phyloP scores from a whole-genome alignment of 2,113 vertebrate genomes.

The Gnathonemus echidnorhynchus region DNA sequence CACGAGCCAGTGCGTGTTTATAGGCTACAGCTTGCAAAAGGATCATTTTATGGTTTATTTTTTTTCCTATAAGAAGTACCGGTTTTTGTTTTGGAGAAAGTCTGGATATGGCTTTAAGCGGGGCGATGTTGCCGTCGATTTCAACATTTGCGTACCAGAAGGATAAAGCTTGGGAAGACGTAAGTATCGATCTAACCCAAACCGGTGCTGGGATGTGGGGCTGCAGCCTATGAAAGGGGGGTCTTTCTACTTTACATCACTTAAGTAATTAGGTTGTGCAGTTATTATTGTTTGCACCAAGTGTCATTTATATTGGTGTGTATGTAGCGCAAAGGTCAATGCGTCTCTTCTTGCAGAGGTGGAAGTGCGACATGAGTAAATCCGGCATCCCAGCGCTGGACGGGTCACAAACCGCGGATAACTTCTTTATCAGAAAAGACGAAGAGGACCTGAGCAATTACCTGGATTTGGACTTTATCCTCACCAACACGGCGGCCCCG shows the following conservation, averaged over 20 bases:
- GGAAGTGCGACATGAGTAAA: slow-evolving; percentile 71
- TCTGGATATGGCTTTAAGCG: slow-evolving; percentile 74
- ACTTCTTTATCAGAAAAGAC: slow-evolving; percentile 57
- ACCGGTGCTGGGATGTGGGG: neutral
- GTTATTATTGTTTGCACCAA: neutral
- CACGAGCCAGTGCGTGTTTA: neutral
- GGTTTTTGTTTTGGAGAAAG: slow-evolving; percentile 27
- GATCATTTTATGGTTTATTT: neutral
- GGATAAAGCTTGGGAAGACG: slow-evolving; percentile 78
- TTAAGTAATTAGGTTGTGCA: neutral
- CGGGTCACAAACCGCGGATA: slow-evolving; percentile 53
- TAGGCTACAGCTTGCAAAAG: neutral
- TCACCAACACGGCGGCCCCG: slow-evolving; percentile 75
- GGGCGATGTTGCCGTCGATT: slow-evolving; percentile 85
- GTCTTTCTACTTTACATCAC: neutral
- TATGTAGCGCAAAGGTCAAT: neutral
- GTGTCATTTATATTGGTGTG: neutral
- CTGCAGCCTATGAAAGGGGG: neutral
- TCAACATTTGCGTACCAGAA: slow-evolving; percentile 84
- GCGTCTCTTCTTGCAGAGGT: slow-evolving; percentile 62
- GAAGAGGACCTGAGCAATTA: slow-evolving; percentile 88
- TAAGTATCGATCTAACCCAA: slow-evolving; percentile 57
- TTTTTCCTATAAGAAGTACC: neutral
- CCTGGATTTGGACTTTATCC: slow-evolving; percentile 92
- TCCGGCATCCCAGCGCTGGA: slow-evolving; percentile 46